A percentile compares a stretch with the other conserved stretches of the same genome.
phyloP scores from a whole-genome alignment of 2,888 invertebrate genomes.

The Melinaea marsaeus region DNA sequence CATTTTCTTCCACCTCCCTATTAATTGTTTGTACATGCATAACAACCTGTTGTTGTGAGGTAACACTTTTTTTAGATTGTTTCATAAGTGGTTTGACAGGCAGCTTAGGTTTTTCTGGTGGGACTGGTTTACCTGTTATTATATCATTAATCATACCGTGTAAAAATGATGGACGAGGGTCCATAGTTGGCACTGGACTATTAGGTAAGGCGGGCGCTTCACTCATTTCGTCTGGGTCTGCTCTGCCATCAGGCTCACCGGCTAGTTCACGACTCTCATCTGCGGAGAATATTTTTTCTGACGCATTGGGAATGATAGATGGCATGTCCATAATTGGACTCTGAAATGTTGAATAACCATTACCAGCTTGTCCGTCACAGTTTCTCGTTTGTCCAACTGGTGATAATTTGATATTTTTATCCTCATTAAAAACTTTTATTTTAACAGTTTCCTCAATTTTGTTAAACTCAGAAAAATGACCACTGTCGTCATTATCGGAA shows the following conservation, averaged over 20 bases:
- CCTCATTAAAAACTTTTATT: slow-evolving; percentile 72
- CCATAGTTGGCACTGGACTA: slow-evolving; percentile 80
- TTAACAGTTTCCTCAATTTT: slow-evolving; percentile 74
- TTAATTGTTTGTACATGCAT: slow-evolving; percentile 74
- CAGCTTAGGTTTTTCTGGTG: slow-evolving; percentile 84
- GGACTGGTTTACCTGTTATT: slow-evolving; percentile 77
- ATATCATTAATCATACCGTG: slow-evolving; percentile 80
- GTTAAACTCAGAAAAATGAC: slow-evolving; percentile 69
- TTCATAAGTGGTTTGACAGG: slow-evolving; percentile 79
- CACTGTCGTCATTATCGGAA: slow-evolving; percentile 78
- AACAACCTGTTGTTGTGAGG: slow-evolving; percentile 63
- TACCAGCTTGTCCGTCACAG: slow-evolving; percentile 65
- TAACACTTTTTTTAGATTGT: slow-evolving; percentile 62
- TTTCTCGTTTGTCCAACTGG: slow-evolving; percentile 66
- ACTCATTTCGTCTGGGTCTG: slow-evolving; percentile 85
- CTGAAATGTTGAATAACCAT: slow-evolving; percentile 72
- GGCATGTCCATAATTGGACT: slow-evolving; percentile 72
- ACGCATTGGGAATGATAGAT: slow-evolving; percentile 63
- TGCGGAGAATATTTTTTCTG: slow-evolving; percentile 68
- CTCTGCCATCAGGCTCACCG: slow-evolving; percentile 92
- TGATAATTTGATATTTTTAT: slow-evolving; percentile 67
- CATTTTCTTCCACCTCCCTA: slow-evolving; percentile 56
- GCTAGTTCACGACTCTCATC: slow-evolving; percentile 86
- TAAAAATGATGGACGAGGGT: slow-evolving; percentile 83
- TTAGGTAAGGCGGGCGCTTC: slow-evolving; percentile 84